Evolutionary conservation across 2,113 vertebrate species (phyloP).

Genomic region (Axis porcinus): DNA sequence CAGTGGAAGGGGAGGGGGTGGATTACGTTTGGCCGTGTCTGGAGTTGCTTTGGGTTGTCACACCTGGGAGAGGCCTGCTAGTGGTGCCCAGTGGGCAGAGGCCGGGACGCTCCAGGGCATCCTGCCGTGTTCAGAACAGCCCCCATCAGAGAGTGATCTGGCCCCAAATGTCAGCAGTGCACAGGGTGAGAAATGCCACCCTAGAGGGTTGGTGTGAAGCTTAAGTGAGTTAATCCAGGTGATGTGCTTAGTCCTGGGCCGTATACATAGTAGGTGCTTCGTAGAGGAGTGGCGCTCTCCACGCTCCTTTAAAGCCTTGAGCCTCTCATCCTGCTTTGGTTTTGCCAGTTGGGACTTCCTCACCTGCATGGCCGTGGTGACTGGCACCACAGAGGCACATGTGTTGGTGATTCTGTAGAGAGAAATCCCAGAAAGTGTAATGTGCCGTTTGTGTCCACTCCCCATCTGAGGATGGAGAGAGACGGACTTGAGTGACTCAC

Average conservation of each 20-base stretch:
- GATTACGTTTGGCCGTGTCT: not conserved
- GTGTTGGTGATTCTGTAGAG: not conserved
- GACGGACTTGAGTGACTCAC: not conserved
- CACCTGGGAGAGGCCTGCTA: not conserved
- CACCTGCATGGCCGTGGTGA: not conserved
- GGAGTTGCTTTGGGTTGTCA: not conserved
- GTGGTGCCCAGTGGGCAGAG: not conserved
- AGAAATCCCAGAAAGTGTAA: not conserved
- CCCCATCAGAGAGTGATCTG: not conserved
- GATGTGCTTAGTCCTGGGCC: not conserved
- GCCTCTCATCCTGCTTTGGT: not conserved
- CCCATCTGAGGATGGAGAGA: not conserved
- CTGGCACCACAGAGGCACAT: not conserved
- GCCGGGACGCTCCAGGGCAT: not conserved
- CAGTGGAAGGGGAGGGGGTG: fast-evolving
- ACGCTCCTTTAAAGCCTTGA: not conserved
- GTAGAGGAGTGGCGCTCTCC: not conserved
- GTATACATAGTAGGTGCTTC: not conserved
- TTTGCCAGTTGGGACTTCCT: not conserved
- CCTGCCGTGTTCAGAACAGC: not conserved
- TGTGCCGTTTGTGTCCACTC: fast-evolving
- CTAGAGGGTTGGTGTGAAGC: not conserved
- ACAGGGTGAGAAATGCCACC: not conserved
- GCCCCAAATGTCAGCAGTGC: not conserved
- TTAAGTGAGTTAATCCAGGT: not conserved